Conservation (phyloP, 2,113 vertebrate species). For the Siphamia tubifer region DNA sequence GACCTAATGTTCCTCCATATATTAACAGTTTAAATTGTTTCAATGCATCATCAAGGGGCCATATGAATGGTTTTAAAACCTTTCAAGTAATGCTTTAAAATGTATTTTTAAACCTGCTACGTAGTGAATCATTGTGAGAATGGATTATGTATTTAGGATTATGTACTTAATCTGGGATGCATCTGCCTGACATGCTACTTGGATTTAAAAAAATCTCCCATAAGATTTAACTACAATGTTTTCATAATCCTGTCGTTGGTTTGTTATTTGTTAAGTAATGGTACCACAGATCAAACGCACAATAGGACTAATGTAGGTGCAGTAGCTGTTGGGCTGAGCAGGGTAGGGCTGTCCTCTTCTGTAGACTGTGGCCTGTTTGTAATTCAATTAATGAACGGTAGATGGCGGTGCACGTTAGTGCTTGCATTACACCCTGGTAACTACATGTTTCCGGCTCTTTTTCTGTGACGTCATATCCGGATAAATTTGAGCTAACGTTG, state of each 20-base stretch:
- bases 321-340: too few species aligned
- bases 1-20: too few species aligned
- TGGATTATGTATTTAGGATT: conserved; percentile 18
- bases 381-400: neutral
- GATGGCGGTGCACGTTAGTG: too few species aligned
- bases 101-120: neutral
- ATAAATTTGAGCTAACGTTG: conserved; percentile 32
- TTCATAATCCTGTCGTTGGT: too few species aligned
- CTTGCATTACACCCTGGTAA: neutral
- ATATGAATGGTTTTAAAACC: neutral
- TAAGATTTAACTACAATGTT: too few species aligned
- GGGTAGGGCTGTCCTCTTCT: too few species aligned
- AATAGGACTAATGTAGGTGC: too few species aligned
- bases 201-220: too few species aligned
- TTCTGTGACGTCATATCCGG: conserved; percentile 61
- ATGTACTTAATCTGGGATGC: conserved; percentile 7
- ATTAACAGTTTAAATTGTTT: neutral
- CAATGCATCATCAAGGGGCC: neutral
- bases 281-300: too few species aligned
- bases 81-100: neutral
- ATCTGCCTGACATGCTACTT: neutral
- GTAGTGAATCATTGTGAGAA: neutral
- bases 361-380: neutral
- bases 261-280: too few species aligned
- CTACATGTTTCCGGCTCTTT: conserved; percentile 5